Base-by-base conservation (phyloP, 2,888 invertebrate genomes). In the Enoplolaimus lenunculus region DNA sequence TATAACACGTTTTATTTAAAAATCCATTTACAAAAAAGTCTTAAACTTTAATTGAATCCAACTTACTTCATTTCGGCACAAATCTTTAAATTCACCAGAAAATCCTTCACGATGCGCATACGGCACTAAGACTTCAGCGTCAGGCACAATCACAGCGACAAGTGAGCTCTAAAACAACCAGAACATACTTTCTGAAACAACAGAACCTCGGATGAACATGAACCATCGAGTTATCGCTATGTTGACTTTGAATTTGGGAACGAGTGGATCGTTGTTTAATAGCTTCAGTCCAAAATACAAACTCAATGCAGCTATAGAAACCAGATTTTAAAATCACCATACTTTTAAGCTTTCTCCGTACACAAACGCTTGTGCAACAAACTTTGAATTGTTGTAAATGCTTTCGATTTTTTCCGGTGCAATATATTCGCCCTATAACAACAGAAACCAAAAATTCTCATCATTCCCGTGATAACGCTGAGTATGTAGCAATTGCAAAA, bases 391-490 rank as follows among this genome's bases (percentile, higher is more conserved):
- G 75, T 88, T 87, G 83, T 97, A 97, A 79, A 92, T 89, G 82
- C 90, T 93, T 84, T 98, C 97, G 77, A 98, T 93, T 85, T 95
- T 95, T 83, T 98, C 97, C 74, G 97, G 95, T 77, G 97, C 93
- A 80, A 98, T 92, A 81, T 97, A 97, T 84, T 97, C 97, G 74
- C 97, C 97, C 76, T 93, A 92, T 70, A 75, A 60, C 34, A 62
- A 2, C 21, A 45, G 7, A 45, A 45, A 13, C 21, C 7, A 13
- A 13, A 45, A 7, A 21, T 45, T 13, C 45, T 45, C n/a, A n/a
- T n/a, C n/a, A n/a, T n/a, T n/a, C n/a, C n/a, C n/a, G n/a, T n/a
- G n/a, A n/a, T n/a, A n/a, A n/a, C n/a, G n/a, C n/a, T n/a, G n/a
- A n/a, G n/a, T n/a, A n/a, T n/a, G n/a, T n/a, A n/a, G n/a, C n/a